Conservation (phyloP, 1,140 invertebrate species). For the Pararge aegeria region DNA sequence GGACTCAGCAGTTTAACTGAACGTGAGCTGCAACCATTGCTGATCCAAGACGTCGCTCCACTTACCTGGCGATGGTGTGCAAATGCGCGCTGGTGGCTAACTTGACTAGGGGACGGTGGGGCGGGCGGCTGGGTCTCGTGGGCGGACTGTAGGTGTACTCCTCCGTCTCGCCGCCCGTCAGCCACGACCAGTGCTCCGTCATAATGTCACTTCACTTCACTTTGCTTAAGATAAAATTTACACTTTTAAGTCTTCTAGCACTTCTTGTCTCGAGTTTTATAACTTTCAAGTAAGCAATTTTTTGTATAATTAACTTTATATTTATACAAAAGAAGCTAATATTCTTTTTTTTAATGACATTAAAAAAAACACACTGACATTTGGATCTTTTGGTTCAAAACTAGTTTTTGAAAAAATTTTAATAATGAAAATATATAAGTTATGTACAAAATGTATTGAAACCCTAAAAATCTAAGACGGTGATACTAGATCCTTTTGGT, state of each 20-base stretch:
- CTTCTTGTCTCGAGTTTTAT: neutral
- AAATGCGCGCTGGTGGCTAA: constrained; percentile 64
- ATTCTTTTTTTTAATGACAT: no score
- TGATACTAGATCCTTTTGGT: no score
- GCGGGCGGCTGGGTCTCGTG: constrained; percentile 57
- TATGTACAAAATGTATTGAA: no score
- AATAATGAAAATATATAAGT: no score
- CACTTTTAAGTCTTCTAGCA: neutral
- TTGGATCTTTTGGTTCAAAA: no score
- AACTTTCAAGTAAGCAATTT: no score
- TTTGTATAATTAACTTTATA: no score
- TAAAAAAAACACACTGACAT: no score
- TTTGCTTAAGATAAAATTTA: neutral
- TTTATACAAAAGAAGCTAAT: no score
- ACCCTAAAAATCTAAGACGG: no score
- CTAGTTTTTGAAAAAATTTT: no score
- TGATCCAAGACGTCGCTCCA: neutral
- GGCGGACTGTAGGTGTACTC: constrained; percentile 73
- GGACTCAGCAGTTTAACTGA: neutral
- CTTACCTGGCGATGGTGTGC: constrained; percentile 66
- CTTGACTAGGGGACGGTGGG: constrained; percentile 69
- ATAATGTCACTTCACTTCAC: constrained; percentile 35
- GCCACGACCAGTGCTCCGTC: constrained; percentile 72
- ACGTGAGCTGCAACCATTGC: neutral
- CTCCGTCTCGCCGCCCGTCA: constrained; percentile 54